A percentile compares a stretch with the other conserved stretches of the same genome.
Conservation (phyloP, 37 sponge, comb jelly and placozoan species). For the Hormiphora californensis region DNA sequence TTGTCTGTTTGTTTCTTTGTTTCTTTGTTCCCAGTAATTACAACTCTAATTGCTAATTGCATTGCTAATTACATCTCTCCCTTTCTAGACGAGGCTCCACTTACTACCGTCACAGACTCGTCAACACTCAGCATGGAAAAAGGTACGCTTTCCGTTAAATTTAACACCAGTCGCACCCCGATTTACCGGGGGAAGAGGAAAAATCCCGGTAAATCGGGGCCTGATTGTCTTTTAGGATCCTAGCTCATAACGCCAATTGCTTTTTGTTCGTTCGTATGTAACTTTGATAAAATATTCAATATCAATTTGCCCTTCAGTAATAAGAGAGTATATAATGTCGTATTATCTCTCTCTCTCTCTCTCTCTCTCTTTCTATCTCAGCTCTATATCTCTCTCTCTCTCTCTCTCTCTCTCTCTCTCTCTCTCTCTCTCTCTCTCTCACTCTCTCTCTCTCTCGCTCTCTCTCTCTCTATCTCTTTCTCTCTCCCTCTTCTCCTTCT, state of each 20-base stretch:
- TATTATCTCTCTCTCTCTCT: background rate
- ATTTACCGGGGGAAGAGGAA: background rate
- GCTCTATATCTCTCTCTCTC: background rate
- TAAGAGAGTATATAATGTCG: background rate
- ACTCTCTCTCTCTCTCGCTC: background rate
- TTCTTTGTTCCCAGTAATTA: too few relatives aligned
- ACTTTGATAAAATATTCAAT: background rate
- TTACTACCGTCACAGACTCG: too few relatives aligned
- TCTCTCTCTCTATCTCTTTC: background rate
- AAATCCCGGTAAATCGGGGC: too few relatives aligned
- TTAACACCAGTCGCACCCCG: background rate
- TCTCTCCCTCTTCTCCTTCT: background rate
- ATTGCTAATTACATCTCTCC: too few relatives aligned
- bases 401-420: background rate
- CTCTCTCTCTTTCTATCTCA: background rate
- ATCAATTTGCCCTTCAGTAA: background rate
- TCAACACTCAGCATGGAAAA: too few relatives aligned
- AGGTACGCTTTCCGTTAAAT: too few relatives aligned
- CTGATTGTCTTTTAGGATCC: too few relatives aligned
- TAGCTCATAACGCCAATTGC: too few relatives aligned
- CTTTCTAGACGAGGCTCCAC: too few relatives aligned
- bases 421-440: background rate
- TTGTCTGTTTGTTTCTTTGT: too few relatives aligned
- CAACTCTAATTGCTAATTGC: too few relatives aligned
- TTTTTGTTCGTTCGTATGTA: too few relatives aligned